These are phyloP conservation scores for Theonella swinhoei DNA, from an alignment of 37 sponge, comb jelly and placozoan species.

Conservation along the genomic window DNA sequence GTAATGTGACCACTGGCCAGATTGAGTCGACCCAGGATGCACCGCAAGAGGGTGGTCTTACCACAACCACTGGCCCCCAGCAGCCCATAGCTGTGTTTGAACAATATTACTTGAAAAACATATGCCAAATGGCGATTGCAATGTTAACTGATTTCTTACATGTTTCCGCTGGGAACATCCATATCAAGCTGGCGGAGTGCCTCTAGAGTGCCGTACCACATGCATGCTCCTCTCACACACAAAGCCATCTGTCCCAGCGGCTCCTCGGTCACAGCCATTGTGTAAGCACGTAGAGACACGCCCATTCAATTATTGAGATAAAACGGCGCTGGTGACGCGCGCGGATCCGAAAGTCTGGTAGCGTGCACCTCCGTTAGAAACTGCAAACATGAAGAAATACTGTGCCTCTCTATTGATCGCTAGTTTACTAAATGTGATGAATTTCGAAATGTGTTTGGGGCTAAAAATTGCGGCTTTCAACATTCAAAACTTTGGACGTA, in stretches of 20 bases:
- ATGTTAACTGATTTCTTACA: too few species aligned
- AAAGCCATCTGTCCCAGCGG: background rate
- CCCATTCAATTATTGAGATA: too few species aligned
- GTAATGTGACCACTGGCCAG: conserved; percentile 44
- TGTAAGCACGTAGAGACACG: too few species aligned
- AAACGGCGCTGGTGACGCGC: too few species aligned
- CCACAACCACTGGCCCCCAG: conserved; percentile 92
- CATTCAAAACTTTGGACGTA: background rate
- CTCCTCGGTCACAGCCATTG: background rate
- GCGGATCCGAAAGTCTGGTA: background rate
- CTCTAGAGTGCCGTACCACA: conserved; percentile 48
- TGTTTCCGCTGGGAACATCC: conserved; percentile 56
- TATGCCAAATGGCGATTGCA: too few species aligned
- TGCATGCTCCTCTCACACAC: conserved; percentile 28
- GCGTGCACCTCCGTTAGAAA: background rate
- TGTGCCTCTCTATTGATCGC: background rate
- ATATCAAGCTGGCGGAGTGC: conserved; percentile 61
- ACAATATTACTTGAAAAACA: too few species aligned
- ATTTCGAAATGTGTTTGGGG: background rate
- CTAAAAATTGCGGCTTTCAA: background rate
- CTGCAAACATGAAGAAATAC: background rate
- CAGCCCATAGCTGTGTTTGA: conserved; percentile 83
- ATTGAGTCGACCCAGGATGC: conserved; percentile 78
- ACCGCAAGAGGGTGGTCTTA: conserved; percentile 87
- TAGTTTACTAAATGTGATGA: background rate